Evolutionary conservation across 2,113 vertebrate species (phyloP).

Genomic region (Notechis scutatus): DNA sequence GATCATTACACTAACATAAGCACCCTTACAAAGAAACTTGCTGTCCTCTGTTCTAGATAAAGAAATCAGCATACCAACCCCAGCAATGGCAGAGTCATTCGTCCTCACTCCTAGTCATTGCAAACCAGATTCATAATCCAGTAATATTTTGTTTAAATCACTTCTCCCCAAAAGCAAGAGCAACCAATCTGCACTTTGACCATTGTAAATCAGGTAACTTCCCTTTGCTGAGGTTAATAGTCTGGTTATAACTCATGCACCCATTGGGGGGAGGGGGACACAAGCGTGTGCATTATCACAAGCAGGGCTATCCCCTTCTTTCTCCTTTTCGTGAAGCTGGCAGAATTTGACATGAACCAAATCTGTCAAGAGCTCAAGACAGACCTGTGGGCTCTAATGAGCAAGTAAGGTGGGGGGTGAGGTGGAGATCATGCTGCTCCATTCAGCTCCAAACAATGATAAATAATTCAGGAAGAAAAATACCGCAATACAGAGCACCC

Average conservation of each 20-base stretch:
- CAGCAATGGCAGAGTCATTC: neutral
- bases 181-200: constrained; percentile 19
- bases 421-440: constrained; percentile 48
- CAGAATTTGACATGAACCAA: constrained; percentile 59
- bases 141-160: neutral
- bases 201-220: constrained; percentile 9
- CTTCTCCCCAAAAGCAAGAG: neutral
- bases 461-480: constrained; percentile 75
- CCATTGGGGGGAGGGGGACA: no score
- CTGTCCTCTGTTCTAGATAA: neutral
- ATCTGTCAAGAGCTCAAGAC: constrained; percentile 66
- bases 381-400: constrained; percentile 63
- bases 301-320: constrained; percentile 13
- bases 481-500: constrained; percentile 61
- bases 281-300: neutral
- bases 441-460: constrained; percentile 66
- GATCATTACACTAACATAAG: neutral
- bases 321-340: constrained; percentile 3
- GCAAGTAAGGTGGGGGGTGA: constrained; percentile 8
- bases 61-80: neutral
- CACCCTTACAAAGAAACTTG: neutral
- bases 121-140: neutral
- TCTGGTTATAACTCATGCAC: neutral
- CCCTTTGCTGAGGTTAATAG: constrained; percentile 22
- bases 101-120: neutral